Conservation (phyloP, 2,797 vertebrate genomes). For the Notoglanidium macrostoma region DNA sequence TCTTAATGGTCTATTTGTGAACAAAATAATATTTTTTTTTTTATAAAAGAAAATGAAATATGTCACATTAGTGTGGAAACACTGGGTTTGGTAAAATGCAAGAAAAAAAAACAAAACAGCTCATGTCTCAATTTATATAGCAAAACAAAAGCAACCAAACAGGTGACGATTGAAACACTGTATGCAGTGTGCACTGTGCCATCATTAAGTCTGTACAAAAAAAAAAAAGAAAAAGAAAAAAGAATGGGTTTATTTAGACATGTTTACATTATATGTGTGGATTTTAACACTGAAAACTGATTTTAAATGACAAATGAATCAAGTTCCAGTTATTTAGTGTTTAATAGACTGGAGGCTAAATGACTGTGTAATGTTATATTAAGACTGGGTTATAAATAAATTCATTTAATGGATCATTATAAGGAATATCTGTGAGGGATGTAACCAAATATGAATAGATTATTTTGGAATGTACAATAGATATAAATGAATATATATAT, state of each 20-base stretch:
- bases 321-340: neutral
- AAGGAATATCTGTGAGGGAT: neutral
- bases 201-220: neutral
- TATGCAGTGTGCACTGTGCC: neutral
- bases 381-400: neutral
- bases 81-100: neutral
- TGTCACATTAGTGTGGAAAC: neutral
- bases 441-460: neutral
- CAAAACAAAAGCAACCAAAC: neutral
- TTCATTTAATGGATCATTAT: neutral
- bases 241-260: neutral
- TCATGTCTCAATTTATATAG: neutral
- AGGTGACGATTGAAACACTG: neutral
- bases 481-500: neutral
- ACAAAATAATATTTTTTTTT: neutral
- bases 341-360: neutral
- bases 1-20: neutral
- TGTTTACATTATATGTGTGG: neutral
- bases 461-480: neutral
- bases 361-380: neutral
- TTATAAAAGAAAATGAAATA: neutral
- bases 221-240: neutral
- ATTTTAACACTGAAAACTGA: neutral
- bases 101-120: neutral
- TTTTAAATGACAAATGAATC: too few relatives aligned